Conservation (phyloP, 1,140 invertebrate genomes). For the Maconellicoccus hirsutus region DNA sequence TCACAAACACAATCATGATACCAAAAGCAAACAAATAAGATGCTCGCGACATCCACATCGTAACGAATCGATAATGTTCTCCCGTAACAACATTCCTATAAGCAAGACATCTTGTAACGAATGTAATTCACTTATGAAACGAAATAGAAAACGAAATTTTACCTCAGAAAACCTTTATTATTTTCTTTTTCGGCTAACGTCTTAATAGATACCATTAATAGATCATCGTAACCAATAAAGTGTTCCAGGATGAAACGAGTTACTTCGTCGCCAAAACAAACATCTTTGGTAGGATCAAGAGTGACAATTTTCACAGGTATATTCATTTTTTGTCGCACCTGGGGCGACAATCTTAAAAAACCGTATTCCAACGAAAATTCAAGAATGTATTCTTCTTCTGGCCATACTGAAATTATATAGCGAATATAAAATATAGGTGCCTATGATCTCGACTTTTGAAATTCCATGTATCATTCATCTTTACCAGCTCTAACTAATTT, state of each 20-base stretch:
- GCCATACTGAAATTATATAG: slow-evolving; percentile 44
- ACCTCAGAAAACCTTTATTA: slow-evolving; percentile 87
- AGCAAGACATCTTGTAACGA: neutral
- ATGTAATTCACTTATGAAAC: neutral
- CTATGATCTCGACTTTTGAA: no score
- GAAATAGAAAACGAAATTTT: slow-evolving; percentile 14
- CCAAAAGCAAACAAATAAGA: slow-evolving; percentile 88
- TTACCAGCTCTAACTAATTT: slow-evolving; percentile 1
- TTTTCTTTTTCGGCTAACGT: slow-evolving; percentile 88
- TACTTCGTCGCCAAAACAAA: slow-evolving; percentile 87
- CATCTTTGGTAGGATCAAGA: slow-evolving; percentile 73
- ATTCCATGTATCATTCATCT: no score
- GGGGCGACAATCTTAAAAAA: slow-evolving; percentile 77
- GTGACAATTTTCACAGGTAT: slow-evolving; percentile 88
- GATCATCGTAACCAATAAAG: slow-evolving; percentile 91
- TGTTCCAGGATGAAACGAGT: slow-evolving; percentile 81
- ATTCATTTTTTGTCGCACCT: slow-evolving; percentile 68
- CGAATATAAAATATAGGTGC: no score
- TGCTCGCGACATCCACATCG: slow-evolving; percentile 86
- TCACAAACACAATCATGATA: slow-evolving; percentile 97
- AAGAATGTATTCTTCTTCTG: slow-evolving; percentile 89
- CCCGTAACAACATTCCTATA: slow-evolving; percentile 89
- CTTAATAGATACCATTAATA: slow-evolving; percentile 93
- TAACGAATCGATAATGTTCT: slow-evolving; percentile 97
- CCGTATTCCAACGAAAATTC: slow-evolving; percentile 97